Percentiles rank a stretch among this genome's conserved stretches.
Evolutionary conservation across 1,140 invertebrate species (phyloP).

Genomic region (Brachionus asplanchnoidis): DNA sequence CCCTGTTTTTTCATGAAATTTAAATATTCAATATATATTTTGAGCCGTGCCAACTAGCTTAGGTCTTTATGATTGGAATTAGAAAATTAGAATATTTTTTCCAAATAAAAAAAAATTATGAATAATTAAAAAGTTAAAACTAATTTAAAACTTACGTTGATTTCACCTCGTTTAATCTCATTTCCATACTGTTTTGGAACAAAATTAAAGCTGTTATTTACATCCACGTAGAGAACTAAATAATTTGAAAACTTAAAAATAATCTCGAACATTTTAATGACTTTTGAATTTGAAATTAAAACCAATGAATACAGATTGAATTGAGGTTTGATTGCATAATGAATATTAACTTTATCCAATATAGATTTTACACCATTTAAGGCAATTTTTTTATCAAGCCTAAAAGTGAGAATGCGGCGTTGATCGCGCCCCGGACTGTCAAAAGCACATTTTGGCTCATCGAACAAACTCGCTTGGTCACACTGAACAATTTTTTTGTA

Average conservation of each 20-base stretch:
- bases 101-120: too few relatives aligned
- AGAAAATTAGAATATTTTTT: too few relatives aligned
- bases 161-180: neutral
- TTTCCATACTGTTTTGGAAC: neutral
- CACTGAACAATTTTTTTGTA: neutral
- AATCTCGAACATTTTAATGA: neutral
- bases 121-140: neutral
- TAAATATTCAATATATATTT: too few relatives aligned
- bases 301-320: neutral
- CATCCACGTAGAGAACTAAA: neutral
- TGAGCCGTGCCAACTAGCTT: too few relatives aligned
- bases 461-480: neutral
- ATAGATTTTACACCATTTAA: neutral
- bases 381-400: neutral
- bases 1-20: too few relatives aligned
- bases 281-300: neutral
- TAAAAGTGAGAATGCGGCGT: too few relatives aligned
- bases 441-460: neutral
- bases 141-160: neutral
- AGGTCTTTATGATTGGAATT: too few relatives aligned
- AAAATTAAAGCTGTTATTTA: neutral
- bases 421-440: neutral
- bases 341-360: neutral
- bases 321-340: constrained; percentile 9
- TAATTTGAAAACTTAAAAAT: constrained; percentile 19